Evolutionary conservation across 2,797 vertebrate genomes (phyloP).

Genomic region (Tangara arthus): DNA sequence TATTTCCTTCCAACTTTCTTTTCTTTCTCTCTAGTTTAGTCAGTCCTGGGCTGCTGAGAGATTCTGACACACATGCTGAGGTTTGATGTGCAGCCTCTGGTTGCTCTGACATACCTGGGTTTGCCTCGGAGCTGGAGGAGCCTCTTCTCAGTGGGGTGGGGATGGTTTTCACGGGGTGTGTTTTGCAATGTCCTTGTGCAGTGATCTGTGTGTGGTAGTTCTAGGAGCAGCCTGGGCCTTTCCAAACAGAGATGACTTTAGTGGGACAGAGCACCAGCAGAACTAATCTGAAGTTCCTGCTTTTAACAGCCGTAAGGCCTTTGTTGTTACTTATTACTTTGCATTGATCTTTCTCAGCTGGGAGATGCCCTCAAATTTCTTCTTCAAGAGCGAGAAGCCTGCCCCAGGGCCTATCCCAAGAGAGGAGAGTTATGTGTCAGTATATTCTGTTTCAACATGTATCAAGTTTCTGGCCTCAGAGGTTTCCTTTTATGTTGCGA

Average conservation of each 20-base stretch:
- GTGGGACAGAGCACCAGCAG: not conserved
- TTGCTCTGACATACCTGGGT: fast-evolving
- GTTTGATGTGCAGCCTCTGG: not conserved
- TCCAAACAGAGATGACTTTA: not conserved
- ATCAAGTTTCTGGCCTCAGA: not conserved
- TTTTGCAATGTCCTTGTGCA: not conserved
- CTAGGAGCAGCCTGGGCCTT: not conserved
- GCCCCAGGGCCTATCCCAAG: not conserved
- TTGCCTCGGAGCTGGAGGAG: not conserved
- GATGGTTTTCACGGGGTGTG: not conserved
- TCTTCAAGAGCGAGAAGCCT: not conserved
- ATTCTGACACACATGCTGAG: fast-evolving
- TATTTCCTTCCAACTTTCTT: not conserved
- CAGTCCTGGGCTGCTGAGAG: not conserved
- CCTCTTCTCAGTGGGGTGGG: not conserved
- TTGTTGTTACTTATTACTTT: not conserved
- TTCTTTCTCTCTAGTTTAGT: not conserved
- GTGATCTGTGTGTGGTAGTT: not conserved
- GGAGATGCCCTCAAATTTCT: not conserved
- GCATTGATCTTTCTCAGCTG: not conserved
- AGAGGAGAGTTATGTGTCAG: not conserved
- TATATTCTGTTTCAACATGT: not conserved
- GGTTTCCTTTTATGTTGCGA: not conserved
- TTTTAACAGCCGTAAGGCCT: not conserved
- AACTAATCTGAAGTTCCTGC: not conserved